Percentiles rank a stretch among this genome's conserved stretches.
Evolutionary conservation across 2,888 invertebrate genomes (phyloP).

Genomic region (Auanema sp.): DNA sequence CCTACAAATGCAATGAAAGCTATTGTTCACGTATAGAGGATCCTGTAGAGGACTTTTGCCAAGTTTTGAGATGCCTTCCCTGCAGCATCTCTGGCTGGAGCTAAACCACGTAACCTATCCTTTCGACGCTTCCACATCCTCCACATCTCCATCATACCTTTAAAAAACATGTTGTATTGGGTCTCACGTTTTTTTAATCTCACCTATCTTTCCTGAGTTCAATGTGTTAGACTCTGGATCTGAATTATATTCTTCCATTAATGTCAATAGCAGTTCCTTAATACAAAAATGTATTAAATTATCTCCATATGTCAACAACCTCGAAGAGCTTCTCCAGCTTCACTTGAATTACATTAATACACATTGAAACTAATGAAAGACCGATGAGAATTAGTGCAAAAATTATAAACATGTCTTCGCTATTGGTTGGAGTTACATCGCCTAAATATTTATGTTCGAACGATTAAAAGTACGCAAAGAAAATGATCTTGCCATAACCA

Average conservation of each 20-base stretch:
- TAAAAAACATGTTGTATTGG: neutral
- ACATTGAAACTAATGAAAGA: slow-evolving; percentile 58
- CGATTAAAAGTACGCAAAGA: neutral
- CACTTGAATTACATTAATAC: slow-evolving; percentile 56
- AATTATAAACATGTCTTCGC: slow-evolving; percentile 62
- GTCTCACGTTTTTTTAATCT: slow-evolving; percentile 6
- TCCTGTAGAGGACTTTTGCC: slow-evolving; percentile 28
- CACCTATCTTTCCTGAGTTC: slow-evolving; percentile 43
- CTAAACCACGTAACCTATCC: slow-evolving; percentile 29
- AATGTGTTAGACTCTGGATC: slow-evolving; percentile 44
- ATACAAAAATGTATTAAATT: slow-evolving; percentile 19
- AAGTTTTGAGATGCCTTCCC: slow-evolving; percentile 39
- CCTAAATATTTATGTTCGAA: slow-evolving; percentile 36
- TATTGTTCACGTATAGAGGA: neutral
- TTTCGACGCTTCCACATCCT: slow-evolving; percentile 55
- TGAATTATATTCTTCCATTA: slow-evolving; percentile 61
- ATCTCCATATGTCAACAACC: slow-evolving; percentile 17
- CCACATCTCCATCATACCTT: slow-evolving; percentile 58
- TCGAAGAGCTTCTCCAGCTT: slow-evolving; percentile 49
- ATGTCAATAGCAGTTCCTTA: slow-evolving; percentile 58
- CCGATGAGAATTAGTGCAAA: slow-evolving; percentile 62
- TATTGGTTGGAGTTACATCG: slow-evolving; percentile 62
- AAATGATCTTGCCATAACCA: slow-evolving; percentile 52
- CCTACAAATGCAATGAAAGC: slow-evolving; percentile 21
- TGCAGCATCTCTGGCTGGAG: slow-evolving; percentile 28